phyloP scores from a whole-genome alignment of 1,140 invertebrate species.

The Solenopsis fugax region DNA sequence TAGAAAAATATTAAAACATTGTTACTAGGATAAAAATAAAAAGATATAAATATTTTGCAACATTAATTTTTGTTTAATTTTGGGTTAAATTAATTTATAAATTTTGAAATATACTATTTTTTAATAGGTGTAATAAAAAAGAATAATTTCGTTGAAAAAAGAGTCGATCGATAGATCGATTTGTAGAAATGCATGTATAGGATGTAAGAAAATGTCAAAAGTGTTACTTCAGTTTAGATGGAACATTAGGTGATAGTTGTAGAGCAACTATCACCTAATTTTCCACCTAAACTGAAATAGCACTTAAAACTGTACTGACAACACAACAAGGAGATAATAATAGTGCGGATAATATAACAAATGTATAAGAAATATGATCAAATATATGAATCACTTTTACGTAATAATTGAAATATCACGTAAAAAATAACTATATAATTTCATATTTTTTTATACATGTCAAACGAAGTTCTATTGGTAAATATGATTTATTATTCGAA shows the following conservation, averaged over 20 bases:
- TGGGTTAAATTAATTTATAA: background rate
- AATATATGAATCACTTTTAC: slow-evolving; percentile 17
- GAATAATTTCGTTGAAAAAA: background rate
- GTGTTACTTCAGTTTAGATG: background rate
- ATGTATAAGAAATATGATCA: slow-evolving; percentile 1
- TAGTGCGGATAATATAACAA: background rate
- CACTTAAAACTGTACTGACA: background rate
- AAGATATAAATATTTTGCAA: background rate
- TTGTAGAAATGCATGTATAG: background rate
- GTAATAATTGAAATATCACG: background rate
- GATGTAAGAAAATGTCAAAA: slow-evolving; percentile 5
- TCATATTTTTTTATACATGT: background rate
- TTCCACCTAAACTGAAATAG: too few relatives aligned
- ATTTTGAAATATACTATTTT: background rate
- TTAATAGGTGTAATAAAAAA: background rate
- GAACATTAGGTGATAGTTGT: background rate
- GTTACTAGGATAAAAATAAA: background rate
- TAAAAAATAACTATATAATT: background rate
- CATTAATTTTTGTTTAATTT: background rate
- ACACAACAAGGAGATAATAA: background rate
- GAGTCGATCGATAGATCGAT: background rate
- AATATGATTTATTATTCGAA: background rate
- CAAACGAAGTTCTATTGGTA: background rate
- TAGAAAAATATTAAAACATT: background rate
- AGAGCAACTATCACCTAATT: too few relatives aligned